Conservation (phyloP, 2,888 invertebrate genomes). For the Epirrita christyi region DNA sequence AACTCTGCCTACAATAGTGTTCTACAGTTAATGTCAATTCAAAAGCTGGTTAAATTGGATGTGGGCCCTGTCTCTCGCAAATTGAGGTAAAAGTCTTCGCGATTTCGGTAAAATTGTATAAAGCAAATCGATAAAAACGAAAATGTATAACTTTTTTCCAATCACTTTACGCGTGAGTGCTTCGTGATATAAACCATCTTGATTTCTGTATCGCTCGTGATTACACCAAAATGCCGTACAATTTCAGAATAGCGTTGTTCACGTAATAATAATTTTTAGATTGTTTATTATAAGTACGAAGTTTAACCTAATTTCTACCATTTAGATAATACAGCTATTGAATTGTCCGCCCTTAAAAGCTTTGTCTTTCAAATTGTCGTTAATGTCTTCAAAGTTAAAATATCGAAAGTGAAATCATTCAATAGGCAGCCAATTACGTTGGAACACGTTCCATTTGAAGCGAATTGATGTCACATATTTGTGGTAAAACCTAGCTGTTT, state of each 20-base stretch:
- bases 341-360: constrained; percentile 34
- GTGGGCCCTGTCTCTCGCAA: constrained; percentile 50
- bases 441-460: constrained; percentile 35
- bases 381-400: constrained; percentile 26
- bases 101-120: constrained; percentile 65
- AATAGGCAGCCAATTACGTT: constrained; percentile 40
- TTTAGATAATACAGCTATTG: constrained; percentile 31
- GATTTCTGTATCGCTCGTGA: constrained; percentile 51
- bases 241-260: constrained; percentile 43
- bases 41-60: no score
- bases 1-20: no score
- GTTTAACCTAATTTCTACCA: constrained; percentile 29
- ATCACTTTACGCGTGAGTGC: constrained; percentile 76
- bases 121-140: constrained; percentile 64
- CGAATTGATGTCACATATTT: constrained; percentile 39
- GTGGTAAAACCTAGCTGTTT: constrained; percentile 39
- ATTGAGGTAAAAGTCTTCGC: constrained; percentile 67
- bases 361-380: constrained; percentile 23
- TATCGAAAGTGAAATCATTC: constrained; percentile 32
- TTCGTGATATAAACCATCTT: constrained; percentile 68
- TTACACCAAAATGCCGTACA: constrained; percentile 37
- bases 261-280: constrained; percentile 47
- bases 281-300: constrained; percentile 49
- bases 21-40: no score
- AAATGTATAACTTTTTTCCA: constrained; percentile 61